These are phyloP conservation scores for Cosmia trapezina DNA, from an alignment of 2,888 invertebrate species.

Conservation along the genomic window DNA sequence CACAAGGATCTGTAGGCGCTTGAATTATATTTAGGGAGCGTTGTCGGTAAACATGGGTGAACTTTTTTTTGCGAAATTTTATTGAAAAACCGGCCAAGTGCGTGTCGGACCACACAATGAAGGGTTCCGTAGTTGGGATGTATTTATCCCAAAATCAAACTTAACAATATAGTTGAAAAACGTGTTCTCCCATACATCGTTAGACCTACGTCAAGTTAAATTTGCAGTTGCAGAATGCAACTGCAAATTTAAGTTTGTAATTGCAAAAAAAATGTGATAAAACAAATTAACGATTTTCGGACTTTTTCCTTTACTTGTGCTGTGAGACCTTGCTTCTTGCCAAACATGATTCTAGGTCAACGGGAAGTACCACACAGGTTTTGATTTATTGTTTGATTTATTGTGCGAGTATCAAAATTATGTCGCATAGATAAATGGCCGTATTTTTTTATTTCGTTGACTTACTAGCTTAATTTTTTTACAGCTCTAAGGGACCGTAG, in stretches of 20 bases:
- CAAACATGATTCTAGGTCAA: neutral
- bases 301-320: no score
- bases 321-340: no score
- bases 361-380: neutral
- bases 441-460: neutral
- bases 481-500: neutral
- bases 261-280: no score
- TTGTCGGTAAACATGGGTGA: neutral
- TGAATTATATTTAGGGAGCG: no score
- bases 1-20: no score
- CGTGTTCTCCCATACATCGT: neutral
- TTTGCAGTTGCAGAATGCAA: neutral
- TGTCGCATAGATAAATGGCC: neutral
- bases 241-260: no score
- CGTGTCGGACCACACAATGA: neutral
- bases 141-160: neutral
- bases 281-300: no score
- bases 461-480: neutral
- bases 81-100: neutral
- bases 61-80: neutral
- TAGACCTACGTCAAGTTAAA: neutral
- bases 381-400: neutral
- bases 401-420: no score
- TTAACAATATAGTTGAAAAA: neutral
- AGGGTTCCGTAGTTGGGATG: neutral